Evolutionary conservation across 2,888 invertebrate genomes (phyloP), one percentile per base, ranked within the genome.

Genomic region (Drosophila kokeensis): DNA sequence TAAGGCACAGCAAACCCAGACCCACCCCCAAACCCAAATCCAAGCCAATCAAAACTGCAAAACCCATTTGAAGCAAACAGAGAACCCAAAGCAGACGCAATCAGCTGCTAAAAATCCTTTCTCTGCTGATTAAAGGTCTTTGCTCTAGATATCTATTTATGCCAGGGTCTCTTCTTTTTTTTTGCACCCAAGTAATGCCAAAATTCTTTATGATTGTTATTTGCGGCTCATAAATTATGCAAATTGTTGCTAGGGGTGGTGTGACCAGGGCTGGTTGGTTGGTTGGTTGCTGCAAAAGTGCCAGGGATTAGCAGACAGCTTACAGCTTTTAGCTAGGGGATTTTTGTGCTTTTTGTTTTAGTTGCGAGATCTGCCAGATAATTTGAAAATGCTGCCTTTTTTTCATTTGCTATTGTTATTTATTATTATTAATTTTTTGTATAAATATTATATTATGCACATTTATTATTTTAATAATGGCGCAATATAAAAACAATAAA

Each of bases 151-250:
- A 7, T 42, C n/a, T 36, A 36, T 36, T 45, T 29, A 6, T 50
- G 36, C 4, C 13, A 11, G 34, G 24, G 2, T n/a, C n/a, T 48
- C 6, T 5, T 11, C 1, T 40, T 0, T 27, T 13, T 18, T 54
- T 55, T 38, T 29, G 3, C 24, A 13, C 13, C 55, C 55, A 40
- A 29, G 36, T 29, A 61, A 62, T 38, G 55, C 60, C 13, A 21
- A 60, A 48, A 53, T 49, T 42, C 29, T 34, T 49, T 54, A 30
- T 70, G 69, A 69, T 34, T 29, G 63, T 62, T 54, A 29, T 70
- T 45, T 58, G 49, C 30, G 34, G 49, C 48, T 52, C 57, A 69
- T 73, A 82, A 73, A 84, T 73, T 81, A 81, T 81, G 85, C 68
- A 81, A 81, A 81, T 81, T 76, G 54, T 21, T 48, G 30, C 21